Percentiles rank a stretch among this genome's conserved stretches.
Evolutionary conservation across 2,113 vertebrate genomes (phyloP).

Genomic region (Rostratula benghalensis): DNA sequence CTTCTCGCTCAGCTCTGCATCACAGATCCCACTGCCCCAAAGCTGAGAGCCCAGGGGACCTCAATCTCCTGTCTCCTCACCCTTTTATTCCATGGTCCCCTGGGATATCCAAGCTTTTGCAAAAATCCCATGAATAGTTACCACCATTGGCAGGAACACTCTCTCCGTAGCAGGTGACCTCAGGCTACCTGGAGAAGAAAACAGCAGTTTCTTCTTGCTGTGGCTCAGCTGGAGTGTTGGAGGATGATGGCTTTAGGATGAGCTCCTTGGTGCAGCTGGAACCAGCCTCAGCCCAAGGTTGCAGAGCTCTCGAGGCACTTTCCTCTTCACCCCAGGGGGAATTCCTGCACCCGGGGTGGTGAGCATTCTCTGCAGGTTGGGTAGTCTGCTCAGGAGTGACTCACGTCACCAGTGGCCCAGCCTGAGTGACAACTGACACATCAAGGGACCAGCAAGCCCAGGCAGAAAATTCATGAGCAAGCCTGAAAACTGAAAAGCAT

Average conservation of each 20-base stretch:
- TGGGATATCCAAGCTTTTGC: background rate
- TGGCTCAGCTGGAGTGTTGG: background rate
- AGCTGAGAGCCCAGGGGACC: background rate
- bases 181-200: background rate
- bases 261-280: background rate
- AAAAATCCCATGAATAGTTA: fast-evolving
- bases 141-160: background rate
- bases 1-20: background rate
- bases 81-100: background rate
- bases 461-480: background rate
- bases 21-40: background rate
- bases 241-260: background rate
- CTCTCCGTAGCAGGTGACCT: background rate
- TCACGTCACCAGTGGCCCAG: background rate
- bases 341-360: too few species aligned
- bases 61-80: background rate
- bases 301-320: background rate
- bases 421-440: background rate
- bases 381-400: background rate
- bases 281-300: background rate
- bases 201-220: background rate
- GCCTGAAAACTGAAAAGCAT: background rate
- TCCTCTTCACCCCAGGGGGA: background rate
- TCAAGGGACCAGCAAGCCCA: background rate
- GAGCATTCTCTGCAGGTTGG: background rate